Percentiles rank a stretch among this genome's conserved stretches.
Conservation (phyloP, 2,888 invertebrate species). For the Selenia dentaria region DNA sequence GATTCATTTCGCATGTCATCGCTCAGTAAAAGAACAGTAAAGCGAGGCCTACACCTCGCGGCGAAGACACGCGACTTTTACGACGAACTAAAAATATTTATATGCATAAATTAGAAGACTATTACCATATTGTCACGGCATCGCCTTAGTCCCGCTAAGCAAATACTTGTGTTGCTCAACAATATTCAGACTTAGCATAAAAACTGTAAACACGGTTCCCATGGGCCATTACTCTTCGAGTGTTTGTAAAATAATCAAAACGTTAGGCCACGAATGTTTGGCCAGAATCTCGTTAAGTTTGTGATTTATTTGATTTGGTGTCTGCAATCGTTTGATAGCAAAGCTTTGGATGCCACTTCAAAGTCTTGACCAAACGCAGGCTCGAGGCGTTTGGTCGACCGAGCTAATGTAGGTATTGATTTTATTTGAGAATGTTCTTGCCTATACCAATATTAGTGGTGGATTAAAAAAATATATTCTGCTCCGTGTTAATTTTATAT, state of each 20-base stretch:
- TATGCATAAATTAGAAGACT: constrained; percentile 65
- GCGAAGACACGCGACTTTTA: constrained; percentile 53
- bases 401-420: constrained; percentile 17
- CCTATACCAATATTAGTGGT: constrained; percentile 4
- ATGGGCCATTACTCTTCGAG: constrained; percentile 74
- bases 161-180: constrained; percentile 66
- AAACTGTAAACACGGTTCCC: constrained; percentile 65
- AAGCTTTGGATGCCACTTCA: constrained; percentile 58
- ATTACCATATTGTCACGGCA: constrained; percentile 55
- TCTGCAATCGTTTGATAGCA: constrained; percentile 66
- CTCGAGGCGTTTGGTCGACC: constrained; percentile 21
- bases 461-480: constrained; percentile 15
- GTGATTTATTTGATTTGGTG: constrained; percentile 74
- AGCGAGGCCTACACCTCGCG: constrained; percentile 46
- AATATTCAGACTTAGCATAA: constrained; percentile 65
- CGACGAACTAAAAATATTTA: constrained; percentile 60
- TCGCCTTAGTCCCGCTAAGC: constrained; percentile 58
- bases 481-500: neutral
- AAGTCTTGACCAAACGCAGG: constrained; percentile 42
- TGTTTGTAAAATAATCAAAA: constrained; percentile 79
- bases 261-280: constrained; percentile 70
- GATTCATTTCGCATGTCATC: constrained; percentile 65
- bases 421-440: neutral
- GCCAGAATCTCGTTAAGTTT: constrained; percentile 68
- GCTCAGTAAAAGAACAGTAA: constrained; percentile 50